Evolutionary conservation across 2,797 vertebrate genomes (phyloP).

Genomic region (Dendrocincla tyrannina): DNA sequence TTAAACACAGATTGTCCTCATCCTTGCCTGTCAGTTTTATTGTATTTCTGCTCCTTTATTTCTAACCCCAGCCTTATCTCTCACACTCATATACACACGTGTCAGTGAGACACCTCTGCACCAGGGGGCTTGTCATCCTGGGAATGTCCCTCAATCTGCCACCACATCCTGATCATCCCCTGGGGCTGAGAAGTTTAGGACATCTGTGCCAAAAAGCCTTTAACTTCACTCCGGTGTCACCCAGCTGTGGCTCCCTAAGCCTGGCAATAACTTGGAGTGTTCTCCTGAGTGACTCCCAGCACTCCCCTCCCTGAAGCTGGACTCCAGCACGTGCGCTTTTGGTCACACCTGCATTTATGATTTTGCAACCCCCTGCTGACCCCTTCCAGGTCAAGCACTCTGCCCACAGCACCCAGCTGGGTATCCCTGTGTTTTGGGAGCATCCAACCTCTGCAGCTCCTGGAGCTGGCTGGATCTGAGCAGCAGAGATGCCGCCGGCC

Average conservation of each 20-base stretch:
- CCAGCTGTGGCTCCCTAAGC: not conserved
- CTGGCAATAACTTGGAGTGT: not conserved
- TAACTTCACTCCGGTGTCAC: not conserved
- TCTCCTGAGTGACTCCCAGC: not conserved
- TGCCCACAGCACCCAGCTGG: not conserved
- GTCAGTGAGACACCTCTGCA: not conserved
- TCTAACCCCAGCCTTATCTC: not conserved
- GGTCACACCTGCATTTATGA: not conserved
- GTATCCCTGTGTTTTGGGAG: not conserved
- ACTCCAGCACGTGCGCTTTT: accelerated
- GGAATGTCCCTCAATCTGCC: not conserved
- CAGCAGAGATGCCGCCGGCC: not conserved
- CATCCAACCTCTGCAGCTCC: not conserved
- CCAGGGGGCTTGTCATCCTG: accelerated
- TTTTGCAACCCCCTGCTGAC: not conserved
- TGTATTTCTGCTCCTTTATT: not conserved
- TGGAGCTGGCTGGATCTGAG: not conserved
- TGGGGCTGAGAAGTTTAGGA: not conserved
- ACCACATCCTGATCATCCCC: accelerated
- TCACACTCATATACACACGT: not conserved
- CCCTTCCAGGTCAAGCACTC: accelerated
- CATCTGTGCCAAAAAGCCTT: not conserved
- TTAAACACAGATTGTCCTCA: not conserved
- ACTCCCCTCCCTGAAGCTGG: accelerated
- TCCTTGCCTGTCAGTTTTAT: not conserved